Base-by-base conservation (phyloP, 2,888 invertebrate genomes). In the Parascotia fuliginaria region DNA sequence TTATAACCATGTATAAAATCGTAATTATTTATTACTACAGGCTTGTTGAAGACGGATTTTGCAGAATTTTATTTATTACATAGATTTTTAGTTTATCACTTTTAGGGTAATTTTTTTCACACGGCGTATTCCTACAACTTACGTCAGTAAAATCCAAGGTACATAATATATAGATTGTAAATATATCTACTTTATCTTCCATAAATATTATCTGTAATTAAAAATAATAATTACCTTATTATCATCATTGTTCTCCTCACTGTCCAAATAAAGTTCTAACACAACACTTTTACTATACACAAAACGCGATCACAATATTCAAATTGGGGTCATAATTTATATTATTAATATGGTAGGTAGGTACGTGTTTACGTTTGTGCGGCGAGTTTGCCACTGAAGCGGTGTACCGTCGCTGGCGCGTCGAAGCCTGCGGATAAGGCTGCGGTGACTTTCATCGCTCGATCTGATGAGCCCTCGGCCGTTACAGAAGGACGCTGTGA, bases 281-380 rank as follows among this genome's bases (percentile, higher is more conserved):
- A 83, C 83, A 76, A 76, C 85, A 85, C 85, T 67, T 76, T 73
- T 79, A 79, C 66, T 79, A 83, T 82, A 74, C 81, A 84, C 85
- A 75, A 24, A 77, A 77, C 71, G 69, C 69, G 55, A 63, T 69
- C 81, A 83, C 84, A 41, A 40, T 19, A 49, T 42, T 39, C 31
- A 11, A 9, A n/a, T n/a, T n/a, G n/a, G n/a, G n/a, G n/a, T n/a
- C n/a, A n/a, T n/a, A n/a, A n/a, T n/a, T n/a, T n/a, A n/a, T n/a
- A n/a, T n/a, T n/a, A n/a, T n/a, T n/a, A n/a, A n/a, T n/a, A n/a
- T n/a, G n/a, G n/a, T n/a, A n/a, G n/a, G 27, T 27, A 29, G 19
- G 28, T 51, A 68, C 84, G 85, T 85, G 82, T 78, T 79, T 61
- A 56, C 77, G 69, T 73, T 61, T 76, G 76, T 74, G 76, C 80